These are phyloP conservation scores for Lasioglossum malachurum DNA, from an alignment of 2,888 invertebrate genomes.

Conservation along the genomic window DNA sequence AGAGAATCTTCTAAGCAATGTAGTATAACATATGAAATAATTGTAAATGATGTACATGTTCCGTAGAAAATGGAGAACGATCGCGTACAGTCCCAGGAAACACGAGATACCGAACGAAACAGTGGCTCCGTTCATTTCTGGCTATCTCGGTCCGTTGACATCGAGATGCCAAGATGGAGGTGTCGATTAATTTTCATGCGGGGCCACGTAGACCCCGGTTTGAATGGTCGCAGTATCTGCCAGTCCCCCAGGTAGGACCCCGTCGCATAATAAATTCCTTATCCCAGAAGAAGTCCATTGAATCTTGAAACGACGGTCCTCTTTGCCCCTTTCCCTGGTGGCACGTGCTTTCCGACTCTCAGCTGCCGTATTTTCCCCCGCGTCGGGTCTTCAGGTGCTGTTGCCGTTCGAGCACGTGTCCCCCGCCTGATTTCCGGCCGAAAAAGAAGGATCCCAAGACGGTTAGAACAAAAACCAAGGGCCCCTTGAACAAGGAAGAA, in stretches of 20 bases:
- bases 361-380: constrained; percentile 61
- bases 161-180: constrained; percentile 10
- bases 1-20: no score
- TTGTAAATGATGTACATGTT: neutral
- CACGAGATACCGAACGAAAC: neutral
- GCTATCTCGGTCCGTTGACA: neutral
- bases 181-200: constrained; percentile 70
- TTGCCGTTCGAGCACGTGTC: constrained; percentile 66
- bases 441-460: constrained; percentile 48
- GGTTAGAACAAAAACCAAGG: constrained; percentile 64
- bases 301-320: constrained; percentile 56
- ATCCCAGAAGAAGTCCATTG: constrained; percentile 67
- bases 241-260: constrained; percentile 55
- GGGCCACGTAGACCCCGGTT: constrained; percentile 63
- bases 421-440: constrained; percentile 66
- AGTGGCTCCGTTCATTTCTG: neutral
- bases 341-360: constrained; percentile 73
- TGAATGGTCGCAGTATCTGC: constrained; percentile 66
- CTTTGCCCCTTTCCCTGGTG: constrained; percentile 53
- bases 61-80: neutral
- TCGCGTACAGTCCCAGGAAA: neutral
- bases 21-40: neutral
- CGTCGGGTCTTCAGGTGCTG: constrained; percentile 64
- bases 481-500: constrained; percentile 15
- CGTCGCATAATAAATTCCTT: constrained; percentile 75